Conservation (phyloP, 2,888 invertebrate species). For the Scaptomyza reducta region DNA sequence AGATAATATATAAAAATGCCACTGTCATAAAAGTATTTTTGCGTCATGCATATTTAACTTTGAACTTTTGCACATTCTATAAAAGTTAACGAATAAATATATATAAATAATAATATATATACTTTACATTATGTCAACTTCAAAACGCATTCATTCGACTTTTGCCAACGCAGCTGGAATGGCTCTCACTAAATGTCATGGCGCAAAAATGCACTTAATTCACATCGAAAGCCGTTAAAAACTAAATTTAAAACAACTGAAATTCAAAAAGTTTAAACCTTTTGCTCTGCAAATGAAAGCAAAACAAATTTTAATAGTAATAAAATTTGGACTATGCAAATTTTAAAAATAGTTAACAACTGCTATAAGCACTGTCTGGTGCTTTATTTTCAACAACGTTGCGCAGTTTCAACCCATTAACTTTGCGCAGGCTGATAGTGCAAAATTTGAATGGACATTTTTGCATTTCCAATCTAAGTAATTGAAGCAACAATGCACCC, state of each 20-base stretch:
- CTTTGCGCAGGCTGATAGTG: neutral
- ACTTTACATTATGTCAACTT: conserved; percentile 1
- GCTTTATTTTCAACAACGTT: neutral
- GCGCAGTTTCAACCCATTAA: too few relatives aligned
- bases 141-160: neutral
- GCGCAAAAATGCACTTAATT: conserved; percentile 10
- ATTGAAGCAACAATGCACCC: neutral
- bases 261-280: neutral
- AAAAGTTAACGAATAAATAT: neutral
- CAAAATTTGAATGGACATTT: neutral
- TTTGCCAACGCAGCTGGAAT: neutral
- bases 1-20: conserved; percentile 9
- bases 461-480: neutral
- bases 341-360: neutral
- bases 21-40: conserved; percentile 7
- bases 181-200: neutral
- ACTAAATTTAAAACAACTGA: neutral
- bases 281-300: neutral
- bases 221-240: neutral
- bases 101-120: neutral
- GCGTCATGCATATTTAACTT: conserved; percentile 10
- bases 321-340: too few relatives aligned
- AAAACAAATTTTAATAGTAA: neutral
- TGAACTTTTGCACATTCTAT: neutral
- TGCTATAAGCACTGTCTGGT: neutral